Evolutionary conservation across 2,888 invertebrate species (phyloP), one percentile per base, ranked within the genome.

Genomic region (Pycnomerus fuliginosus): DNA sequence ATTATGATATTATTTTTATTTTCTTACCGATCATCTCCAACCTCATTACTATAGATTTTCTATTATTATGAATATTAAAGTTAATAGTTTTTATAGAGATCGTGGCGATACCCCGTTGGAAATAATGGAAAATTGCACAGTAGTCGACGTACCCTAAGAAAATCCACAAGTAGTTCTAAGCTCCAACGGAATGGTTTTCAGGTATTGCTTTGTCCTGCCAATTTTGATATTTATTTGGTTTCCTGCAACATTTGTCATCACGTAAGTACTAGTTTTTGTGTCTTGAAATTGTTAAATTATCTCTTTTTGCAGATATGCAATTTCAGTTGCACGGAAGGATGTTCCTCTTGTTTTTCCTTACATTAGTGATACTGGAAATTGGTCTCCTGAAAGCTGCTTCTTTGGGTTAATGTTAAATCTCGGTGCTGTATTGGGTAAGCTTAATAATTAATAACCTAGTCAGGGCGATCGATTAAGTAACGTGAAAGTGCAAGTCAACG

Each of bases 311-410:
- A 44, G 44, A 13, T 48, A 41, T 35, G 8, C 39, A 14, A 16
- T 42, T 29, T 32, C 42, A n/a, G 32, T 41, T 12, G 10, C 5
- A 10, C 33, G 20, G 16, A 17, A 35, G 14, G 36, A 50, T 41
- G 41, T 49, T 13, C 32, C 16, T n/a, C 31, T 41, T 8, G 23
- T 51, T 24, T 39, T 51, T 16, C 46, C 47, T 24, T 42, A 45
- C 16, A 43, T 42, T 16, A 27, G 37, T 15, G 45, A 36, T n/a
- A 45, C 83, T 3, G 87, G 85, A 1, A 79, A 87, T 1, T 76
- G 80, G 55, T 76, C 83, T 1, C 87, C 88, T 2, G 87, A 88
- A 64, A 85, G 85, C 65, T 88, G 87, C 67, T 78, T 87, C 41
- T 89, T 89, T 68, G 83, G 83, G 0, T 84, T 86, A 67, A 72